Base-by-base conservation (phyloP, 2,888 invertebrate genomes). In the Cantharis flavilabris region DNA sequence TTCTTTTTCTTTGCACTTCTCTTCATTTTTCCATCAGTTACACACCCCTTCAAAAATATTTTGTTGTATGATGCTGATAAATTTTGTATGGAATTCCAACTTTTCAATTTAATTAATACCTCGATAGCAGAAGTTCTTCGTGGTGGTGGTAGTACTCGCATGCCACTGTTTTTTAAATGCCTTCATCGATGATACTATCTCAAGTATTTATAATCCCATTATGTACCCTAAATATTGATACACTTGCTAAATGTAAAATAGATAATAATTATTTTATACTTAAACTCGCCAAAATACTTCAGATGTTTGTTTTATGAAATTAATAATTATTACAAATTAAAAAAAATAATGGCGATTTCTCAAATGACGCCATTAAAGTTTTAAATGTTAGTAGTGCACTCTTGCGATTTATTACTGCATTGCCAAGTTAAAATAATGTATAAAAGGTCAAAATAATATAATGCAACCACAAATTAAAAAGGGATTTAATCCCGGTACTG, bases 91-190 rank as follows among this genome's bases (percentile, higher is more conserved):
- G 75, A 75, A 75, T 75, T 75, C 69, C 16, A 72, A 75, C 71
- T 75, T 75, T 75, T 69, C 65, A 67, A 69, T 75, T 75, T 75
- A 75, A 75, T 75, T 75, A 67, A 67, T 67, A 75, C 71, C 65
- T 75, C 67, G 14, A 75, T 75, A 71, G 69, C 75, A 72, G 71
- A 75, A 69, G 69, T 75, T 75, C 62, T 69, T 64, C 64, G 23
- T 69, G 33, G 64, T 69, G 65, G 70, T 67, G 72, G 72, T 73
- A 49, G 14, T 69, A 69, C 67, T 73, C 62, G 69, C 73, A 70
- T 73, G 73, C 73, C 73, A 69, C 14, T 69, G 63, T 70, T 73
- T 73, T 73, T 73, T 30, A 69, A 69, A 62, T 73, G 72, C 69
- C 65, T 73, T 69, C 62, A 73, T 73, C 69, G 69, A 73, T 63